Base-by-base conservation (phyloP, 2,797 vertebrate genomes). In the Phalanger gymnotis region DNA sequence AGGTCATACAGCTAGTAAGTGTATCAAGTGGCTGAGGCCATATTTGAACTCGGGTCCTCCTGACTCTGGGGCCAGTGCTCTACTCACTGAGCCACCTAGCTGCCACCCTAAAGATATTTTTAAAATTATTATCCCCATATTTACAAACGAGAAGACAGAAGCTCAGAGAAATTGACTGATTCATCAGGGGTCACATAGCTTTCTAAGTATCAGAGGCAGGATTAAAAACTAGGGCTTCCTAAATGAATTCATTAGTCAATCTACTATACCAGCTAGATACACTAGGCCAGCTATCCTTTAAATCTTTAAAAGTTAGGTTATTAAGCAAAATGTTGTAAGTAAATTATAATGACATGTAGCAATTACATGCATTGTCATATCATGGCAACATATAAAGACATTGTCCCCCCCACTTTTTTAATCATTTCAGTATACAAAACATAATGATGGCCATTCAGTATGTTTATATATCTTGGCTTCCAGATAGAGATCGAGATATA, bases 261-360 rank as follows among this genome's bases (percentile, higher is more conserved):
- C 34, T 73, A 73, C n/a, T 73, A 25, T 73, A 22, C 16, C 19
- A 22, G 66, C 66, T 73, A 73, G 61, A 1, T 40, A 40, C 40
- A 9, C 5, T 40, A 40, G 19, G 9, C 40, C 40, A 81, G 40
- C 22, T 47, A 47, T 47, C 22, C n/a, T 73, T 90, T 95, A 95
- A 92, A 53, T 56, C 51, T 52, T 66, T n/a, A 51, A 89, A 95
- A 87, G 40, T 73, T 52, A 91, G 31, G 51, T 54, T 95, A 93
- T 61, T 81, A 81, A 81, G 40, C 40, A 81, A 81, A 81, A 81
- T 47, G 27, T 81, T 81, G 22, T 7, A 81, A 81, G 61, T 73
- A 40, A 93, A n/a, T 28, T 5, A 89, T 34, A 54, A 93, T 54
- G 92, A 95, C 52, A 4, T 22, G 61, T 0, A 73, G 22, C 16